Evolutionary conservation across 2,888 invertebrate species (phyloP).

Genomic region (Rhingia rostrata): DNA sequence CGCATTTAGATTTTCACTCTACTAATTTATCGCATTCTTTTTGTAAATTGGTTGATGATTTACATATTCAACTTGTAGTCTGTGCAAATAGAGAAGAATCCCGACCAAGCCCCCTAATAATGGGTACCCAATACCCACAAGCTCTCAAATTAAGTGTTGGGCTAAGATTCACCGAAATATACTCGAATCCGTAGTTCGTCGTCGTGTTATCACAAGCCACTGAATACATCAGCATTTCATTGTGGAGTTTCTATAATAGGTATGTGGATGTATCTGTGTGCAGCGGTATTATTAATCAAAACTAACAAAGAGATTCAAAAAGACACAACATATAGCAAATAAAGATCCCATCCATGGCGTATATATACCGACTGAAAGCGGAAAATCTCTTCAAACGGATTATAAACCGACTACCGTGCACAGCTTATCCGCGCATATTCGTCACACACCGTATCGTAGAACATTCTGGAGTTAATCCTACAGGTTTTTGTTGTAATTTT

Average conservation of each 20-base stretch:
- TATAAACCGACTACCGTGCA: slow-evolving; percentile 78
- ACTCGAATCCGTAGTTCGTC: background rate
- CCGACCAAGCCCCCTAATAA: slow-evolving; percentile 15
- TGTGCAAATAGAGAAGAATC: slow-evolving; percentile 45
- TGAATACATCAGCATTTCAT: slow-evolving; percentile 57
- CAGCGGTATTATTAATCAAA: slow-evolving; percentile 67
- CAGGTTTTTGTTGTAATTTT: slow-evolving; percentile 58
- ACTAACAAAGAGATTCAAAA: slow-evolving; percentile 64
- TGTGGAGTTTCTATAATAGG: slow-evolving; percentile 6
- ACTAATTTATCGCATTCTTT: slow-evolving; percentile 70
- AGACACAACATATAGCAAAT: slow-evolving; percentile 64
- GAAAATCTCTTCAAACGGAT: slow-evolving; percentile 81
- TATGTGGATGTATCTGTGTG: slow-evolving; percentile 23
- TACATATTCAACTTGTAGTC: slow-evolving; percentile 45
- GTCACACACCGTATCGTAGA: slow-evolving; percentile 34
- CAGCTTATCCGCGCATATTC: slow-evolving; percentile 49
- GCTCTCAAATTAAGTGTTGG: slow-evolving; percentile 2
- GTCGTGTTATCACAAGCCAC: slow-evolving; percentile 64
- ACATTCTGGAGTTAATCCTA: slow-evolving; percentile 65
- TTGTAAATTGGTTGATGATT: slow-evolving; percentile 73
- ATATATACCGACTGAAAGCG: slow-evolving; percentile 80
- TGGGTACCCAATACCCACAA: slow-evolving; percentile 6
- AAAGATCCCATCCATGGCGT: slow-evolving; percentile 75
- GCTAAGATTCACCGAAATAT: slow-evolving; percentile 52
- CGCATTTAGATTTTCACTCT: slow-evolving; percentile 44